Base-by-base conservation (phyloP, 2,113 vertebrate species). In the Rhombomys opimus region DNA sequence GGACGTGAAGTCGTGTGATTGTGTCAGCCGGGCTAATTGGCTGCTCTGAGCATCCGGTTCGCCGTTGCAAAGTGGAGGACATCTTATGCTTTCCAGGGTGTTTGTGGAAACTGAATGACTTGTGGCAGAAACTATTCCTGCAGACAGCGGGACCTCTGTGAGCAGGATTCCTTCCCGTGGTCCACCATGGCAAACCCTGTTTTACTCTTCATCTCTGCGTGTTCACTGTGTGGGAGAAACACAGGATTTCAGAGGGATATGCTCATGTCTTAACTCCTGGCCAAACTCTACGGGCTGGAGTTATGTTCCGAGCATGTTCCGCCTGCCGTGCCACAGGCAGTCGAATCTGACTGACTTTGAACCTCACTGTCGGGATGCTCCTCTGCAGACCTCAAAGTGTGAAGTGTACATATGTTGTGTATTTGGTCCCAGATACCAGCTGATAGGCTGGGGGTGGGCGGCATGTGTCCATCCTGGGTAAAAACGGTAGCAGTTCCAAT, bases 101-200 rank as follows among this genome's bases (percentile, higher is more conserved):
- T 25, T 41, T 77, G 50, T 70, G 67, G 70, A 38, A 30, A 46
- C 20, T 22, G 78, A 89, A 27, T 27, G 63, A 70, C 52, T 7
- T 41, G 46, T 4, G 63, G 63, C 38, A 88, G 76, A 30, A 68
- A 50, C 14, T 35, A 2, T 30, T 18, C 13, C 5, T 41, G 67
- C 38, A 38, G 65, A 46, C 18, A 4, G 25, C 23, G 25, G 46
- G 35, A 0, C 0, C 27, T 63, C 10, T 5, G 5, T 30, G 2
- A 9, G 32, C 38, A 35, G 54, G 30, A 32, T 57, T 54, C 67
- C 54, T 63, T 8, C 67, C 54, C 1, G 0, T 0, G 1, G 11
- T 82, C 35, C 22, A 25, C 70, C 25, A 0, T 0, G 22, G 73
- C 1, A 1, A 32, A 7, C 65, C 38, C 22, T 25, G 38, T 23